Base-by-base conservation (phyloP, 2,888 invertebrate genomes). In the Stenolophus ochropezus region DNA sequence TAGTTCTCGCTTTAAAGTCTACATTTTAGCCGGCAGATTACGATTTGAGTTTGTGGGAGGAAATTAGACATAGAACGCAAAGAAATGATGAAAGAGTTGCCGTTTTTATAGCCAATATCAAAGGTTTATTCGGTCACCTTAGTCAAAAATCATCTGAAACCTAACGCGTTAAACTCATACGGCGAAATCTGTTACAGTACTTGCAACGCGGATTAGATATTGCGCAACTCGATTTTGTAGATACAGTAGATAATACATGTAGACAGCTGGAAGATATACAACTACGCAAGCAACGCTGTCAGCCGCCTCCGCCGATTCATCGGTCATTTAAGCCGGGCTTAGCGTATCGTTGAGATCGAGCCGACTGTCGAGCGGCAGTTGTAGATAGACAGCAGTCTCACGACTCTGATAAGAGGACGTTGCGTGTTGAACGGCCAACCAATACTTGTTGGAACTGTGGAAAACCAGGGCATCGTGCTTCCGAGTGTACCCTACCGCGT, bases 11-110 rank as follows among this genome's bases (percentile, higher is more conserved):
- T 4, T 42, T 84, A 6, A 80, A 53, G 33, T 21, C 21, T 56
- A 69, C 83, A 23, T 84, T 83, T 74, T 79, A 83, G 20, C 84
- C 84, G 1, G 14, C 25, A 6, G 83, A 84, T 81, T 84, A 83
- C 58, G 83, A 84, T 14, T 82, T 82, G 3, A 76, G 23, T 11
- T 49, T 84, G 18, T 84, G 83, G 81, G 42, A 79, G 3, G 82
- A 82, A 76, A 83, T 83, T 69, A 33, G 61, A 4, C n/a, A 20
- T 53, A 56, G 84, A 11, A 78, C 33, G 1, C 84, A 84, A 27
- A 82, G 83, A 11, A 16, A 6, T 0, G 76, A 83, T 25, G 84
- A 84, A 76, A 23, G 8, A 5, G 23, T 75, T 14, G 65, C 14
- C 11, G 33, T 83, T 16, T 84, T 73, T 75, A 75, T 84, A 6